These are phyloP conservation scores for Alectoris magna DNA, from an alignment of 2,797 vertebrate species.

Conservation along the genomic window DNA sequence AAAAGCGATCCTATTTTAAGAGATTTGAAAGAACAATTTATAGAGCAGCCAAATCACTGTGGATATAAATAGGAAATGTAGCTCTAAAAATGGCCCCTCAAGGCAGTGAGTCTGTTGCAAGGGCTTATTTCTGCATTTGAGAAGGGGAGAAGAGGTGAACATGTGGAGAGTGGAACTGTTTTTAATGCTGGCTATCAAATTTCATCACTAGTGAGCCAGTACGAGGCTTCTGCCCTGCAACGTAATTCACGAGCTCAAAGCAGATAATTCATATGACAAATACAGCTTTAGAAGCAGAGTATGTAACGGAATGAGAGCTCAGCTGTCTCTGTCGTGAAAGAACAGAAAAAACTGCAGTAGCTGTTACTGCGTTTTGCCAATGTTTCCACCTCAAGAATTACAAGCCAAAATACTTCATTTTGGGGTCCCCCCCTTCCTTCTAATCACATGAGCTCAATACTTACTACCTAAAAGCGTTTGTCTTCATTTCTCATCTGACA, in stretches of 20 bases:
- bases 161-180: neutral
- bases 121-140: neutral
- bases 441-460: neutral
- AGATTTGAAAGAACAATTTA: neutral
- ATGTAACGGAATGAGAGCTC: neutral
- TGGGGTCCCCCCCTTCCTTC: neutral
- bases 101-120: neutral
- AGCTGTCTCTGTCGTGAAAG: neutral
- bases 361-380: neutral
- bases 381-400: rapidly evolving
- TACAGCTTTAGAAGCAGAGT: neutral
- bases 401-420: neutral
- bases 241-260: neutral
- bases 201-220: neutral
- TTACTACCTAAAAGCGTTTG: neutral
- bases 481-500: neutral
- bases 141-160: neutral
- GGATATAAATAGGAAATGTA: neutral
- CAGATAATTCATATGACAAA: neutral
- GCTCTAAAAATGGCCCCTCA: neutral
- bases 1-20: neutral
- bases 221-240: neutral
- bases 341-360: neutral
- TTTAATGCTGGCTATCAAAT: neutral
- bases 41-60: neutral